phyloP scores from a whole-genome alignment of 35 echinoderm and acorn worm species.

The Apostichopus californicus region DNA sequence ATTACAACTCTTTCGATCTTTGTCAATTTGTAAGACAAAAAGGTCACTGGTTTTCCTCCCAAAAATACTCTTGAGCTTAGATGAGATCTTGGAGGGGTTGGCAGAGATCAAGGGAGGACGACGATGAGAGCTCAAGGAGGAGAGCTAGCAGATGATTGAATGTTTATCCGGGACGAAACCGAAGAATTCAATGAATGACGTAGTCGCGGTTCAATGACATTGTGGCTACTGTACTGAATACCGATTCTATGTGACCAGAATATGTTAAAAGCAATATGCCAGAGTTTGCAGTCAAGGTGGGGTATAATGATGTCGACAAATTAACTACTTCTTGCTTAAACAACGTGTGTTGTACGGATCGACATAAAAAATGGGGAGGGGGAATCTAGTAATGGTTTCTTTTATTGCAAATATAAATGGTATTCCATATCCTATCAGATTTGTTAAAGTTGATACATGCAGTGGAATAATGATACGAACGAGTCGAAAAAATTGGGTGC shows the following conservation, averaged over 20 bases:
- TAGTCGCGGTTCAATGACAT: constrained; percentile 10
- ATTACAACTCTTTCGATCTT: not conserved
- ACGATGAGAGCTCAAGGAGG: not conserved
- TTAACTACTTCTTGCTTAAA: no score
- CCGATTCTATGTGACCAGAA: not conserved
- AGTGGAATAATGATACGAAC: no score
- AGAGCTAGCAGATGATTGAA: not conserved
- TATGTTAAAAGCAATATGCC: not conserved
- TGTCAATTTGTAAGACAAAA: not conserved
- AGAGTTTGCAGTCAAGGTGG: no score
- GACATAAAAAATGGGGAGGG: no score
- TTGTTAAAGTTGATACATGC: no score
- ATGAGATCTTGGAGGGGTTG: not conserved
- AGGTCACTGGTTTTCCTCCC: not conserved
- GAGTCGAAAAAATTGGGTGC: no score
- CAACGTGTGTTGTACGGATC: no score
- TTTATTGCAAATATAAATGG: no score
- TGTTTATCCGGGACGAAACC: constrained; percentile 31
- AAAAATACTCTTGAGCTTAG: not conserved
- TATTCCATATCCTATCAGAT: no score
- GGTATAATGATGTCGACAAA: no score
- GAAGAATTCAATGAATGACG: constrained; percentile 19
- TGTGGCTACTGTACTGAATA: constrained; percentile 31
- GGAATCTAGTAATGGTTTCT: no score
- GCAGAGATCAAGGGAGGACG: not conserved